phyloP scores from a whole-genome alignment of 2,888 invertebrate species.

The Schizaphis graminum region DNA sequence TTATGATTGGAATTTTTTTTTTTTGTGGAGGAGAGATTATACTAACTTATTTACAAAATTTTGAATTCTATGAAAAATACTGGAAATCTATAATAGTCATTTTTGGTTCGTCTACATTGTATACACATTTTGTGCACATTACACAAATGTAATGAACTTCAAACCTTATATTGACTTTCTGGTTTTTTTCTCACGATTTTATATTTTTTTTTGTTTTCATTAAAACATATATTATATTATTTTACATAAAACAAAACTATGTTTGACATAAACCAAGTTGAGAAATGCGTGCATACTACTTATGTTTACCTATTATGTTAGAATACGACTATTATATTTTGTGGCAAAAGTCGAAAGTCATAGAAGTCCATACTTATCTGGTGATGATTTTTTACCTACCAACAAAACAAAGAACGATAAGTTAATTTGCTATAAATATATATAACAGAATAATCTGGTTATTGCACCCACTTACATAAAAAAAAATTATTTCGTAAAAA shows the following conservation, averaged over 20 bases:
- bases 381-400: too few relatives aligned
- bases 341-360: neutral
- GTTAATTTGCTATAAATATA: neutral
- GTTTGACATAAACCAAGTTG: neutral
- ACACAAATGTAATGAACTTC: neutral
- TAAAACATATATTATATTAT: neutral
- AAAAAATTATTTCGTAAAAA: neutral
- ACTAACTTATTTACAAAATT: neutral
- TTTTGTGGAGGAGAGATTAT: neutral
- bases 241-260: neutral
- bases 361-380: neutral
- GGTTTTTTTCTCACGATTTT: neutral
- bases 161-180: neutral
- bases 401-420: neutral
- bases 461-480: neutral
- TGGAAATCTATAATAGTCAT: neutral
- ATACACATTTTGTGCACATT: neutral
- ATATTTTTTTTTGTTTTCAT: neutral
- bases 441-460: neutral
- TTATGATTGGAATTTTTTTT: neutral
- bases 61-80: neutral
- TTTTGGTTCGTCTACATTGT: neutral
- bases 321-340: neutral
- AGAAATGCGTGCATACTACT: neutral
- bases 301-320: neutral